Percentiles rank a stretch among this genome's conserved stretches.
phyloP scores from a whole-genome alignment of 2,113 vertebrate genomes.

The Dicaeum eximium region DNA sequence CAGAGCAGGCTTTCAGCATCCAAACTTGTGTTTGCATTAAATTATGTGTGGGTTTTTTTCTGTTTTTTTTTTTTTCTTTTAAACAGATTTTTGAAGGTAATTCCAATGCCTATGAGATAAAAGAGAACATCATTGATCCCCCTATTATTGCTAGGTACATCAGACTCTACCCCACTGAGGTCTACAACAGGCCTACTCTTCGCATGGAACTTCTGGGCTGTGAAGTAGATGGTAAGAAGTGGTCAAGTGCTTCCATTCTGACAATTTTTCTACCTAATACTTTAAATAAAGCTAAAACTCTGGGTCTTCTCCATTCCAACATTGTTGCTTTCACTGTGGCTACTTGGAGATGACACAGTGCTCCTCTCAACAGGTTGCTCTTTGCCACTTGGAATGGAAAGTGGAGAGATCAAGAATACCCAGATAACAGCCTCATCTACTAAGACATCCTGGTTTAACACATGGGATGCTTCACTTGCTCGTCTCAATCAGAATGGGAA shows the following conservation, averaged over 20 bases:
- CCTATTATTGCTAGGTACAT: slow-evolving; percentile 87
- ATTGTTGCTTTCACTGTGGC: not conserved
- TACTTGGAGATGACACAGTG: not conserved
- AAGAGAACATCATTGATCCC: slow-evolving; percentile 84
- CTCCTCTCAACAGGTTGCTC: slow-evolving; percentile 77
- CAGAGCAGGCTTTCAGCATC: not conserved
- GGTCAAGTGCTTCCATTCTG: not conserved
- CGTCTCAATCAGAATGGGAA: slow-evolving; percentile 80
- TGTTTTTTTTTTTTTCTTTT: not conserved
- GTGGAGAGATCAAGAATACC: slow-evolving; percentile 65
- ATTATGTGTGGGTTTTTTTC: not conserved
- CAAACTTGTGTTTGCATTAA: not conserved
- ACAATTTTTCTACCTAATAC: not conserved
- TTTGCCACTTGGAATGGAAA: slow-evolving; percentile 85
- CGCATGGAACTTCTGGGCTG: slow-evolving; percentile 93
- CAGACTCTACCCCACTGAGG: slow-evolving; percentile 80
- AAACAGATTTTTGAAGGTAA: slow-evolving; percentile 86
- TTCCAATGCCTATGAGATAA: slow-evolving; percentile 69
- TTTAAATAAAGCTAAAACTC: not conserved
- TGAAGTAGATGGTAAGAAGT: slow-evolving; percentile 84
- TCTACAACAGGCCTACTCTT: slow-evolving; percentile 80
- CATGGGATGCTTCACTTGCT: slow-evolving; percentile 78
- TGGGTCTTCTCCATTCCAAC: not conserved
- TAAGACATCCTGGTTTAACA: slow-evolving; percentile 71
- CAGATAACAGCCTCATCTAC: slow-evolving; percentile 82